Percentiles rank a stretch among this genome's conserved stretches.
phyloP scores from a whole-genome alignment of 2,113 vertebrate species.

The Bungarus multicinctus region DNA sequence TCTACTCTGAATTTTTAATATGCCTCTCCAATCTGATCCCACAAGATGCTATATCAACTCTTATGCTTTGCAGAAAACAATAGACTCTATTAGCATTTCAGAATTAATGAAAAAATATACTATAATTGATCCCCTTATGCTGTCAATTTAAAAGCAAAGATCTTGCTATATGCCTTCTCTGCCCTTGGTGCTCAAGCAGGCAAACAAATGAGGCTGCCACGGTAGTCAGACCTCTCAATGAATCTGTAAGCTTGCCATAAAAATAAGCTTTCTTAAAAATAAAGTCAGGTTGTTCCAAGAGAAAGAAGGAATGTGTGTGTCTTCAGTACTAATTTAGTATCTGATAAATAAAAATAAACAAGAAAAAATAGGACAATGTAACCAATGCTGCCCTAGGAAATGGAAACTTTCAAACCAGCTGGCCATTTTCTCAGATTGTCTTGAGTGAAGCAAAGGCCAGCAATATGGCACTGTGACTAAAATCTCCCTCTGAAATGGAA shows the following conservation, averaged over 20 bases:
- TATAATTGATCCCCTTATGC: constrained; percentile 75
- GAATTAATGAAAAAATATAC: constrained; percentile 58
- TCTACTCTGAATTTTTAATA: constrained; percentile 75
- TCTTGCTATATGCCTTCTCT: constrained; percentile 61
- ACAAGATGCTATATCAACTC: constrained; percentile 68
- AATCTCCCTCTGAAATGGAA: constrained; percentile 68
- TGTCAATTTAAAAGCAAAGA: constrained; percentile 65
- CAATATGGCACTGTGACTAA: constrained; percentile 47
- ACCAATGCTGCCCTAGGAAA: constrained; percentile 62
- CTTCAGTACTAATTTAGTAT: constrained; percentile 7
- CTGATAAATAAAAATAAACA: constrained; percentile 10
- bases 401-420: constrained; percentile 67
- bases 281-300: constrained; percentile 24
- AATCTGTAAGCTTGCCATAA: constrained; percentile 22
- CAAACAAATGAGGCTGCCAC: constrained; percentile 48
- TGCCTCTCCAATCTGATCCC: constrained; percentile 72
- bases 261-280: constrained; percentile 31
- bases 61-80: constrained; percentile 57
- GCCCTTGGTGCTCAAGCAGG: constrained; percentile 47
- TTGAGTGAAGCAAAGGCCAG: constrained; percentile 56
- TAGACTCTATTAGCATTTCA: constrained; percentile 57
- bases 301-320: constrained; percentile 15
- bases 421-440: constrained; percentile 65
- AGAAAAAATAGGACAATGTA: constrained; percentile 57
- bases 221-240: constrained; percentile 32